Percentiles rank a stretch among this genome's conserved stretches.
These are phyloP conservation scores for Cataglyphis albicans DNA, from an alignment of 2,888 invertebrate species.

Conservation along the genomic window DNA sequence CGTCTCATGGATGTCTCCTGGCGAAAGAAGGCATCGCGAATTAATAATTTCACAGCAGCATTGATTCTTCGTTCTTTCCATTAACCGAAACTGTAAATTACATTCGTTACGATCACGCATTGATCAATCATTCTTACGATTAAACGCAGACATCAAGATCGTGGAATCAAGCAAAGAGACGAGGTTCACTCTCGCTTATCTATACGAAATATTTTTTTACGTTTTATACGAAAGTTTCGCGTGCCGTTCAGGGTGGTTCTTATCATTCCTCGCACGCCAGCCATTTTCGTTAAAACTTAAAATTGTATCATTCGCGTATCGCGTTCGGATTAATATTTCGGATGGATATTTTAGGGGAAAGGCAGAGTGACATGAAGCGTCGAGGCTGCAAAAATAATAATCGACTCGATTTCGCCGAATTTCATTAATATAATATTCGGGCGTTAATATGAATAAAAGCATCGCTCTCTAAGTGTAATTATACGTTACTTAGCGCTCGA, in stretches of 20 bases:
- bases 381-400: constrained; percentile 12
- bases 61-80: background rate
- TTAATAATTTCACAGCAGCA: constrained; percentile 29
- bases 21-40: constrained; percentile 28
- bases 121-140: constrained; percentile 18
- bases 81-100: background rate
- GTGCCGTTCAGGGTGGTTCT: constrained; percentile 17
- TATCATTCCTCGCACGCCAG: constrained; percentile 45
- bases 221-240: constrained; percentile 44
- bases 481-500: constrained; percentile 31
- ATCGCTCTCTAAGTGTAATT: constrained; percentile 4
- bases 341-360: constrained; percentile 10
- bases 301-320: constrained; percentile 41
- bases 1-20: background rate
- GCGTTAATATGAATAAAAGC: constrained; percentile 14
- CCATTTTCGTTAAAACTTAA: constrained; percentile 36
- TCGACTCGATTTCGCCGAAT: background rate
- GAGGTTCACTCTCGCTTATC: background rate
- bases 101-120: background rate
- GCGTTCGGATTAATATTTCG: constrained; percentile 30
- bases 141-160: constrained; percentile 22
- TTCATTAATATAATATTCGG: background rate
- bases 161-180: background rate
- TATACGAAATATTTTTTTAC: background rate
- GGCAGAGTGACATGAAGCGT: constrained; percentile 9